Evolutionary conservation across 1,140 invertebrate genomes (phyloP).

Genomic region (Diabrotica undecimpunctata): DNA sequence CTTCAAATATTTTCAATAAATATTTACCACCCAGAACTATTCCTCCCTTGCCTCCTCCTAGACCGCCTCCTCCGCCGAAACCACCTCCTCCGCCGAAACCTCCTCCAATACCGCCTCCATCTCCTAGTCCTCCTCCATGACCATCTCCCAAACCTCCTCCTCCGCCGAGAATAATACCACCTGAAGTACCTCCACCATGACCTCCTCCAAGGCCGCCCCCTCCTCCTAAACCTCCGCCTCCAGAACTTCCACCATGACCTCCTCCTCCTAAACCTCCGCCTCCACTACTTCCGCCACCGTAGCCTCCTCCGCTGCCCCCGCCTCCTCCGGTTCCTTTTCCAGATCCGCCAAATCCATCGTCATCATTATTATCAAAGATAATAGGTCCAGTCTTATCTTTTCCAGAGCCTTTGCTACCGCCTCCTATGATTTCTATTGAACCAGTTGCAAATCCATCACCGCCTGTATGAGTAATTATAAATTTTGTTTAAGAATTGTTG

Average conservation of each 20-base stretch:
- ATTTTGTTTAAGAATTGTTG: neutral
- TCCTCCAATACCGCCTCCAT: neutral
- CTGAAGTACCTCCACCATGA: neutral
- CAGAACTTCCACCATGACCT: neutral
- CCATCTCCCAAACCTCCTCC: neutral
- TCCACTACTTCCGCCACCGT: neutral
- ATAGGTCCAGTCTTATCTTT: neutral
- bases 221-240: neutral
- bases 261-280: neutral
- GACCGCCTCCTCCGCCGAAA: neutral
- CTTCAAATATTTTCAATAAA: too few species aligned
- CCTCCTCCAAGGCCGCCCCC: neutral
- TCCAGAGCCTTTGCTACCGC: neutral
- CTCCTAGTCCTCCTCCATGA: neutral
- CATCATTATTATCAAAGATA: neutral
- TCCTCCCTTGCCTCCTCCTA: slow-evolving; percentile 1
- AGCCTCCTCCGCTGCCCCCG: neutral
- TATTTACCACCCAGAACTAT: too few species aligned
- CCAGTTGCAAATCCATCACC: slow-evolving; percentile 5
- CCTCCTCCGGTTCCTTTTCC: neutral
- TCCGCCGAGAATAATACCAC: neutral
- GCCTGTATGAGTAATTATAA: neutral
- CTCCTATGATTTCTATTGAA: neutral
- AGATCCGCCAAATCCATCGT: neutral
- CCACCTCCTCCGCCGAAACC: neutral